Conservation (phyloP, 2,888 invertebrate genomes). For the Platycnemis pennipes region DNA sequence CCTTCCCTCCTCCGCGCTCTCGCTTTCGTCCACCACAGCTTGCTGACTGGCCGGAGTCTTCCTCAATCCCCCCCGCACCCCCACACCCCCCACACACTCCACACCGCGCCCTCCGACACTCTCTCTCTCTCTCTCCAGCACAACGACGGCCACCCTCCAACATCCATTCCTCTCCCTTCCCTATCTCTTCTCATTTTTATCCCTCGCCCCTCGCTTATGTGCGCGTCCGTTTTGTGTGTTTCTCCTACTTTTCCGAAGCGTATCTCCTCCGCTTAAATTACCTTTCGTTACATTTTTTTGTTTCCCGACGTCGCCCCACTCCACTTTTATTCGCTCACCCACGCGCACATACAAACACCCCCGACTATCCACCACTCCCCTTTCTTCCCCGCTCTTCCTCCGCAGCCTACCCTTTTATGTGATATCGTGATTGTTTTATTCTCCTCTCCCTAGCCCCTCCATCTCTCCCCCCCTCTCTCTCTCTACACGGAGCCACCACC, state of each 20-base stretch:
- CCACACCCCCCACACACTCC: neutral
- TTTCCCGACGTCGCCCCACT: constrained; percentile 28
- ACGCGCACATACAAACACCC: neutral
- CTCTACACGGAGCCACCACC: constrained; percentile 27
- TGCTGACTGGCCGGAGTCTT: neutral
- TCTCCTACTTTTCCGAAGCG: constrained; percentile 55
- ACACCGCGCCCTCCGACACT: neutral
- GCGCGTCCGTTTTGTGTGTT: constrained; percentile 8
- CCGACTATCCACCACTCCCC: no score
- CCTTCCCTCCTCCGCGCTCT: neutral
- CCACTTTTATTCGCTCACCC: constrained; percentile 29
- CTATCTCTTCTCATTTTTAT: constrained; percentile 26
- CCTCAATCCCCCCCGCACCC: neutral
- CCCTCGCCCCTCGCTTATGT: constrained; percentile 10
- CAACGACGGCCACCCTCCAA: neutral
- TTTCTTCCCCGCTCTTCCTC: no score
- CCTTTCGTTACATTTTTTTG: constrained; percentile 58
- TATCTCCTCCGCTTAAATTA: constrained; percentile 57
- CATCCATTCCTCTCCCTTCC: constrained; percentile 13
- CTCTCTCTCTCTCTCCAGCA: no score
- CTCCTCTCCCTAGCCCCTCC: constrained; percentile 6
- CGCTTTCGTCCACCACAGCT: neutral
- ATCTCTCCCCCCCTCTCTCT: neutral
- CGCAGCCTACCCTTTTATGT: neutral
- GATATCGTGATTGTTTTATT: constrained; percentile 33